phyloP scores from a whole-genome alignment of 2,797 vertebrate species.

The Eospalax fontanierii region DNA sequence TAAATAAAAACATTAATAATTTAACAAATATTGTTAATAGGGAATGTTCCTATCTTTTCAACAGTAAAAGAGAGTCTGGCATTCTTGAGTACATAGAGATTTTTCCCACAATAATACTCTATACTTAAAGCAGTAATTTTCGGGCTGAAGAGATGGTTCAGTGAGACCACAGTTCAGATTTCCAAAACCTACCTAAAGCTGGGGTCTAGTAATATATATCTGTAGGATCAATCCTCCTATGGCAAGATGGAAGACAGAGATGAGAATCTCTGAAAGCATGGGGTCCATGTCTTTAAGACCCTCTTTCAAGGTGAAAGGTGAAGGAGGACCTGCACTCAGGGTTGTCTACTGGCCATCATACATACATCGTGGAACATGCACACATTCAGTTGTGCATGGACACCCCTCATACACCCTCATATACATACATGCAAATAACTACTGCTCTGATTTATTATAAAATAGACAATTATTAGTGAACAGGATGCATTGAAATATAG shows the following conservation, averaged over 20 bases:
- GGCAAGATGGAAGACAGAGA: too few relatives aligned
- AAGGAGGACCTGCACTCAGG: neutral
- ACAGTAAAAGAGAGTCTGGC: neutral
- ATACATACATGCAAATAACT: neutral
- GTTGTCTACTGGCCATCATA: neutral
- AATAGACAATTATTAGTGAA: constrained; percentile 24
- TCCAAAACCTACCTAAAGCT: neutral
- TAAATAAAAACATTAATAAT: neutral
- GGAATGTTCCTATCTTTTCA: neutral
- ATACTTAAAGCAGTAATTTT: constrained; percentile 5
- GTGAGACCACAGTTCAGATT: too few relatives aligned
- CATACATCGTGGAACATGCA: too few relatives aligned
- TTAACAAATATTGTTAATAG: neutral
- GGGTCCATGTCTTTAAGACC: fast-evolving
- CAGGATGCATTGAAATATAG: constrained; percentile 48
- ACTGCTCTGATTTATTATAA: neutral
- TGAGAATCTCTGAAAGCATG: neutral
- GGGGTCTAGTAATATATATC: neutral
- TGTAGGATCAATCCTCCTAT: neutral
- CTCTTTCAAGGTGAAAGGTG: neutral
- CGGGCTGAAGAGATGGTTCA: neutral
- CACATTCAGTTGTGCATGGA: too few relatives aligned
- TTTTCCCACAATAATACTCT: neutral
- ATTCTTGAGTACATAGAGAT: neutral
- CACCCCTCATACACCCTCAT: too few relatives aligned